phyloP scores from a whole-genome alignment of 2,888 invertebrate genomes.

The Lepidocyrtinus sp. region DNA sequence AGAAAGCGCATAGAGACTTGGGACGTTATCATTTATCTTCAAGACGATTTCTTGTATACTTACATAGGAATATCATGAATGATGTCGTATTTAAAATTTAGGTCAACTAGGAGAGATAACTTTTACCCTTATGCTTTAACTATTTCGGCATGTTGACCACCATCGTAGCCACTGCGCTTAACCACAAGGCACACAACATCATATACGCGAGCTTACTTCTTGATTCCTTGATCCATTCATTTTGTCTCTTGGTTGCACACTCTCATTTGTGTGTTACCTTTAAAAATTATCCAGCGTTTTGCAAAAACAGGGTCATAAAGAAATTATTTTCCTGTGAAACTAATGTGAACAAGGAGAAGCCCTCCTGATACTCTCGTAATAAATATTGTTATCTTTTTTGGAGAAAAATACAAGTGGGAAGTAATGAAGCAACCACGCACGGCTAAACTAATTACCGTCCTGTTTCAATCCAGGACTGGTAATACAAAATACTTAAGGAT shows the following conservation, averaged over 20 bases:
- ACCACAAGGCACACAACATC: constrained; percentile 3
- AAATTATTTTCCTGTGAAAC: not conserved
- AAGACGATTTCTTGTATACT: too few species aligned
- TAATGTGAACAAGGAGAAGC: not conserved
- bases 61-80: too few species aligned
- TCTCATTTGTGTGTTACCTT: not conserved
- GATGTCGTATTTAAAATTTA: too few species aligned
- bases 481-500: not conserved
- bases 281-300: not conserved
- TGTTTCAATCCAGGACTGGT: not conserved
- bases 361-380: constrained; percentile 4
- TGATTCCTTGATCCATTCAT: too few species aligned
- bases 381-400: constrained; percentile 2
- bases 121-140: too few species aligned
- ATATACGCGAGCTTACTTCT: too few species aligned
- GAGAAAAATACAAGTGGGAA: not conserved
- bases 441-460: not conserved
- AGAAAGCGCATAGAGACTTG: too few species aligned
- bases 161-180: not conserved
- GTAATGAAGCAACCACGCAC: constrained; percentile 2
- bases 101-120: too few species aligned
- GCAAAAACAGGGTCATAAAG: not conserved
- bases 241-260: not conserved
- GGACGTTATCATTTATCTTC: too few species aligned
- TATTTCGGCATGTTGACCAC: too few species aligned